Evolutionary conservation across 1,140 invertebrate genomes (phyloP).

Genomic region (Drosophila bocki): DNA sequence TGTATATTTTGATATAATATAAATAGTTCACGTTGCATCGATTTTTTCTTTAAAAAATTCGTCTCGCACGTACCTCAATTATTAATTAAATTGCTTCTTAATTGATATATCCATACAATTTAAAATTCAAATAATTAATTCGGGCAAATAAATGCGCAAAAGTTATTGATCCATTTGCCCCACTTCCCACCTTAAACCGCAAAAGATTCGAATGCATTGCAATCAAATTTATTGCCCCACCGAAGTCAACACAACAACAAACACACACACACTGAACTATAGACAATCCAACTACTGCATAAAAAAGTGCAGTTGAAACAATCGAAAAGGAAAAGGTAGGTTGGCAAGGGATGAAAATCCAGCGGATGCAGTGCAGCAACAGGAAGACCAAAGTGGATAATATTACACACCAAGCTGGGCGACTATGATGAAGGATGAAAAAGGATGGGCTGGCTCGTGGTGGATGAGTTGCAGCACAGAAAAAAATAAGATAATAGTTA

Average conservation of each 20-base stretch:
- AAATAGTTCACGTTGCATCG: background rate
- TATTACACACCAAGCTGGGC: constrained; percentile 50
- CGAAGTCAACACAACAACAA: constrained; percentile 25
- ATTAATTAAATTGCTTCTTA: constrained; percentile 37
- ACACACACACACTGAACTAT: constrained; percentile 5
- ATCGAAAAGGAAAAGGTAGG: constrained; percentile 32
- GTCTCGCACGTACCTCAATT: background rate
- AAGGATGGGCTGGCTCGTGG: background rate
- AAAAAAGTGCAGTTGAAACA: constrained; percentile 26
- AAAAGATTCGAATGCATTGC: constrained; percentile 61
- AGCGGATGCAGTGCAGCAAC: constrained; percentile 65
- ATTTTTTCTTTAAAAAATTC: constrained; percentile 10
- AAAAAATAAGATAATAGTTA: background rate
- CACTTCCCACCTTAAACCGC: constrained; percentile 9
- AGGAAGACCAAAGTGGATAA: constrained; percentile 72
- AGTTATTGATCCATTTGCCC: constrained; percentile 20
- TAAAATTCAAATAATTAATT: constrained; percentile 42
- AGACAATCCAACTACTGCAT: constrained; percentile 9
- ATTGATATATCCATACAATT: constrained; percentile 38
- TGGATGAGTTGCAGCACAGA: background rate
- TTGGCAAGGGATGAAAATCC: constrained; percentile 1
- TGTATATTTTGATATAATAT: background rate
- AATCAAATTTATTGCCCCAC: constrained; percentile 68
- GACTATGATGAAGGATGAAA: constrained; percentile 16
- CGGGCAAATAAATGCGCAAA: constrained; percentile 19